Conservation (phyloP, 2,888 invertebrate species). For the Spisula solida region DNA sequence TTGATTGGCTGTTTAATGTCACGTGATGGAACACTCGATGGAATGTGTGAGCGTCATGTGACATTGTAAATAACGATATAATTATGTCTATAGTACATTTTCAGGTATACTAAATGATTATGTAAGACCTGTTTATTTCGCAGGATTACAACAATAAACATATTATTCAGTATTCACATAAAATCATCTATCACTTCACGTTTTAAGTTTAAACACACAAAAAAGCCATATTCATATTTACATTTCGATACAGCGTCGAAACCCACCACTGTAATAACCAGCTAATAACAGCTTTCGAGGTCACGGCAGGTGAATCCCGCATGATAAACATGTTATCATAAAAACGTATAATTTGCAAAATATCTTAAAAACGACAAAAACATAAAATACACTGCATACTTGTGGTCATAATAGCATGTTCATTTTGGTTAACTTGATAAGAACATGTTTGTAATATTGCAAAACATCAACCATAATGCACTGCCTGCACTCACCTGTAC, state of each 20-base stretch:
- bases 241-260: background rate
- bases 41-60: background rate
- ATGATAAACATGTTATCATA: background rate
- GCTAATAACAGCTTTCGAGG: background rate
- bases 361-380: background rate
- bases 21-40: background rate
- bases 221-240: background rate
- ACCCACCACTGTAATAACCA: too few species aligned
- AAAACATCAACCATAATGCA: background rate
- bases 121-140: background rate
- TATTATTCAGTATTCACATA: background rate
- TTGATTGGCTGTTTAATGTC: background rate
- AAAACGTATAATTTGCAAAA: background rate
- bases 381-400: background rate
- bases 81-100: background rate
- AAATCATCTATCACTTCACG: background rate
- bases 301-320: background rate
- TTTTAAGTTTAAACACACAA: background rate
- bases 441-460: background rate
- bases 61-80: background rate
- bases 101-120: background rate
- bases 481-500: background rate
- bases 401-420: slow-evolving; percentile 10
- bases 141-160: background rate
- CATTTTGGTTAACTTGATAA: background rate